A percentile compares a stretch with the other conserved stretches of the same genome.
Evolutionary conservation across 2,113 vertebrate genomes (phyloP).

Genomic region (Nipponia nippon): DNA sequence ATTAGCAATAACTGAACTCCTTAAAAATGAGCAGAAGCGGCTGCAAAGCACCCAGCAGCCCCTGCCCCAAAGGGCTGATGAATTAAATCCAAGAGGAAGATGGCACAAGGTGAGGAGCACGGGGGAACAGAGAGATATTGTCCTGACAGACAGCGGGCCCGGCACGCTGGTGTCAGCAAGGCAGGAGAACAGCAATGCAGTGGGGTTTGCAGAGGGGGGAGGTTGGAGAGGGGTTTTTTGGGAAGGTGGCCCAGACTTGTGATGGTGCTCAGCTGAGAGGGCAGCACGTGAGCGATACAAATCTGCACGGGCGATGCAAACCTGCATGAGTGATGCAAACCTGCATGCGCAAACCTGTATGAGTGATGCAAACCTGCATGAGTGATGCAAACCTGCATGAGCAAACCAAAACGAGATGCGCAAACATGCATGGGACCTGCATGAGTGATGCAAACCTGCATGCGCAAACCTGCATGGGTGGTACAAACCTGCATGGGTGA

Average conservation of each 20-base stretch:
- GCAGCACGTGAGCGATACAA: not conserved
- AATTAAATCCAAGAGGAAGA: not conserved
- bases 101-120: not conserved
- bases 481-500: fast-evolving
- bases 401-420: no score
- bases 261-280: not conserved
- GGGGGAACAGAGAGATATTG: fast-evolving
- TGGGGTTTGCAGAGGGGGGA: not conserved
- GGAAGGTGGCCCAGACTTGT: not conserved
- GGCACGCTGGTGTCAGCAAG: fast-evolving
- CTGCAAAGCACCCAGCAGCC: not conserved
- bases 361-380: fast-evolving
- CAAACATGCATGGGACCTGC: no score
- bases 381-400: no score
- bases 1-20: not conserved
- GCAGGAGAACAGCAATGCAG: no score
- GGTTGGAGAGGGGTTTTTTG: not conserved
- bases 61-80: not conserved
- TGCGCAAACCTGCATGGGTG: fast-evolving
- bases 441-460: fast-evolving
- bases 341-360: fast-evolving
- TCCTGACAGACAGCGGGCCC: not conserved
- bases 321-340: no score
- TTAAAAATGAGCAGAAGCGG: not conserved
- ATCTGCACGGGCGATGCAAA: fast-evolving